Conservation (phyloP, 1,140 invertebrate genomes). For the Drosophila novamexicana region DNA sequence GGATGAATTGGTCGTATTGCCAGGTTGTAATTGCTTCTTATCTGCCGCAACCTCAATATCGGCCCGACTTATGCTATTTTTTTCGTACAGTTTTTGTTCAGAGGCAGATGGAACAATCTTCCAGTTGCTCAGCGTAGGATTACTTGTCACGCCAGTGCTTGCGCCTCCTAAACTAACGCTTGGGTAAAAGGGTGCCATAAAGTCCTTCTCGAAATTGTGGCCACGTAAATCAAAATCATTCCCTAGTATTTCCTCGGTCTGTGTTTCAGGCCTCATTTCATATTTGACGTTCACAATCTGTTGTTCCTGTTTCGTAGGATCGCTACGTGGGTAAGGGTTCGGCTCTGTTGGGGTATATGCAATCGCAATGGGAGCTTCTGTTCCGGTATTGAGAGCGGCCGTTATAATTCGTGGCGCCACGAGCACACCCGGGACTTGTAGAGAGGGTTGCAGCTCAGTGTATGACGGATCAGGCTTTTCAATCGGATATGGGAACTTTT, state of each 20-base stretch:
- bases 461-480: conserved; percentile 85
- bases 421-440: conserved; percentile 56
- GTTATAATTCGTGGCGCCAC: conserved; percentile 73
- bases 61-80: conserved; percentile 78
- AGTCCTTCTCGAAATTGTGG: conserved; percentile 85
- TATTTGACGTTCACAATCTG: conserved; percentile 59
- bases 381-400: conserved; percentile 67
- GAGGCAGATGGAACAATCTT: conserved; percentile 86
- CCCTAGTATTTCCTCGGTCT: conserved; percentile 64
- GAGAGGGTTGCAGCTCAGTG: conserved; percentile 50
- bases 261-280: conserved; percentile 49
- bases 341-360: conserved; percentile 86
- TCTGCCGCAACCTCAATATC: conserved; percentile 54
- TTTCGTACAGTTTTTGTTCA: conserved; percentile 59
- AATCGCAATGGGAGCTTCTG: conserved; percentile 85
- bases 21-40: conserved; percentile 36
- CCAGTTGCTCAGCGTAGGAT: conserved; percentile 86
- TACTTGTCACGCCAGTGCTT: conserved; percentile 57
- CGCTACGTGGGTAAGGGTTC: conserved; percentile 40
- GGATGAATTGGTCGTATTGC: conserved; percentile 27
- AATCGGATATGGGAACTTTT: conserved; percentile 87
- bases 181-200: conserved; percentile 89
- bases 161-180: conserved; percentile 86
- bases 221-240: conserved; percentile 76
- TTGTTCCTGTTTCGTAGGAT: conserved; percentile 26